Evolutionary conservation across 2,797 vertebrate species (phyloP).

Genomic region (Pangasius djambal): DNA sequence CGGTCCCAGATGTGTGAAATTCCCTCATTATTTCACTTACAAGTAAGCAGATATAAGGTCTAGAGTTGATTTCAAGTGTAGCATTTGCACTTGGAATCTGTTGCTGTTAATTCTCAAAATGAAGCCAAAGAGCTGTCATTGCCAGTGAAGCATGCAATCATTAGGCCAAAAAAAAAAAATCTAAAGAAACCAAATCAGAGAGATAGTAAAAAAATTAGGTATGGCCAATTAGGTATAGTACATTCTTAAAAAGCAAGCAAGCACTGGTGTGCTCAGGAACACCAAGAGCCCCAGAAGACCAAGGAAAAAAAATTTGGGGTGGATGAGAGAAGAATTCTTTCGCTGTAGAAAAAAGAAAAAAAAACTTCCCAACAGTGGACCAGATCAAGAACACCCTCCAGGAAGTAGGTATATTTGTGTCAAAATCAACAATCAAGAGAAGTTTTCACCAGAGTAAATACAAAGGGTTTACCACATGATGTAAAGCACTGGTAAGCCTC

Average conservation of each 20-base stretch:
- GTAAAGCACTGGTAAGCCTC: neutral
- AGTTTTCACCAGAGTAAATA: neutral
- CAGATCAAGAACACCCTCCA: neutral
- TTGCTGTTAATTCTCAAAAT: neutral
- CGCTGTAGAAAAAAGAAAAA: neutral
- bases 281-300: neutral
- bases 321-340: neutral
- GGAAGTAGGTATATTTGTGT: neutral
- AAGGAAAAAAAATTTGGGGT: neutral
- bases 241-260: neutral
- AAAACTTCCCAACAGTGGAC: neutral
- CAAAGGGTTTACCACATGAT: neutral
- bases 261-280: neutral
- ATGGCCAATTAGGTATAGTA: neutral
- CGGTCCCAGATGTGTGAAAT: neutral
- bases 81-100: neutral
- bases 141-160: neutral
- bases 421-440: neutral
- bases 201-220: neutral
- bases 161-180: neutral
- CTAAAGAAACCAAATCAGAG: neutral
- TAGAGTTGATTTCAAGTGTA: neutral
- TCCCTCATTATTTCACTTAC: neutral
- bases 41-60: neutral
- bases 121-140: neutral